A percentile compares a stretch with the other conserved stretches of the same genome.
Evolutionary conservation across 2,797 vertebrate species (phyloP).

Genomic region (Alca torda): DNA sequence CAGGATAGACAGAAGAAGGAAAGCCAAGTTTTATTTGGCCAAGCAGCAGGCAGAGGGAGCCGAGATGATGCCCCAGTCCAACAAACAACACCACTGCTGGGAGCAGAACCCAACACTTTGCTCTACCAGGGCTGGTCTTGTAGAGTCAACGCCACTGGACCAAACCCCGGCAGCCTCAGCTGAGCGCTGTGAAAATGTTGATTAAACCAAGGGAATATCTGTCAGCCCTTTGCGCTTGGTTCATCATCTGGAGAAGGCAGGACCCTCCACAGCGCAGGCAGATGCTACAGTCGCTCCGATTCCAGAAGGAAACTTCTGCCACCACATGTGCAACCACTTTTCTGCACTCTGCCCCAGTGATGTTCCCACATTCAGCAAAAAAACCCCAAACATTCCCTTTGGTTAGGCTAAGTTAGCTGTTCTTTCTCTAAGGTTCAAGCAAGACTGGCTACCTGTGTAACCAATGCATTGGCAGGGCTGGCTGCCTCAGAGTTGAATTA

Average conservation of each 20-base stretch:
- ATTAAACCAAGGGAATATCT: background rate
- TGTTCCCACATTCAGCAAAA: background rate
- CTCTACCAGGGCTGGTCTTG: background rate
- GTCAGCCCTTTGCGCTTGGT: background rate
- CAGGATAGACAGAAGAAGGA: background rate
- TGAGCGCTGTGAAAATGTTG: background rate
- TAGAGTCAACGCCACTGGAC: background rate
- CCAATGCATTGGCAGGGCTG: too few species aligned
- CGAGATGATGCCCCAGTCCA: accelerated
- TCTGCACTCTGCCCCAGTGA: background rate
- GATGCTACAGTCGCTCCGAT: background rate
- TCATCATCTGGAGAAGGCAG: slow-evolving; percentile 4
- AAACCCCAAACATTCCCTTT: background rate
- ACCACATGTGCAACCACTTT: slow-evolving; percentile 14
- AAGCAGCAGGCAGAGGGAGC: background rate
- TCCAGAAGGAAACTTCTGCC: slow-evolving; percentile 6
- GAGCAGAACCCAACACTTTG: background rate
- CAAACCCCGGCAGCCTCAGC: background rate
- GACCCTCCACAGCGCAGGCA: slow-evolving; percentile 7
- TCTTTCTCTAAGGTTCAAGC: background rate
- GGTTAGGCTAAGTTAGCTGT: background rate
- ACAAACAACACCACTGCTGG: background rate
- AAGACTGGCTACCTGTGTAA: background rate
- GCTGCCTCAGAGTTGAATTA: background rate
- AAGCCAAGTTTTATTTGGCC: background rate